Base-by-base conservation (phyloP, 2,888 invertebrate genomes). In the Tryphoninae sp. region DNA sequence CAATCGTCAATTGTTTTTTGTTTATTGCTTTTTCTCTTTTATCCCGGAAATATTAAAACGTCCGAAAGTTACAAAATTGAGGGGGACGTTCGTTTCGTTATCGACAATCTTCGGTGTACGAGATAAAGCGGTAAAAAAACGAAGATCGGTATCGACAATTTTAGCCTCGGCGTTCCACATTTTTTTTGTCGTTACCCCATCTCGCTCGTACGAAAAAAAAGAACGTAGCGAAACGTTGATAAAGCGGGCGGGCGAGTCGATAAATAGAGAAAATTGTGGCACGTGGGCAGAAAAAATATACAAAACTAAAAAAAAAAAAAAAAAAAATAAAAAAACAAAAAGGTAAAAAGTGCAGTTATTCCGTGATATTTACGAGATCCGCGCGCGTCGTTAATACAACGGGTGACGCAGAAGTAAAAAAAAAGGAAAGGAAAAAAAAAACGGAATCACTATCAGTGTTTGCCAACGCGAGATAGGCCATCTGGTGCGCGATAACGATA, bases 401-500 rank as follows among this genome's bases (percentile, higher is more conserved):
- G 33, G 9, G 26, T 55, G 23, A 23, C 13, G 6, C n/a, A 45
- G 42, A 26, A 62, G 9, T n/a, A 68, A 55, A 68, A 76, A 59
- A 65, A 71, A 77, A 51, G 16, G 13, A n/a, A 16, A 51, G 62
- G 22, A n/a, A 40, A 67, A 53, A 67, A 53, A 64, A 55, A 77
- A 33, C 11, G 49, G 49, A 80, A 78, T 84, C 76, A 62, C 59
- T 80, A 77, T 82, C 77, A 74, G 67, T 82, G 80, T 81, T 84
- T 82, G 73, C 77, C 78, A 74, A 59, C 59, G 64, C 62, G 76
- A 84, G 84, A 84, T 84, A 84, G 80, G 82, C 68, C 84, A 84
- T 84, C 84, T 84, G 82, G 82, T 77, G 72, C 80, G 82, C 74
- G 84, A 84, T 84, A 84, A 82, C 84, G 84, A 84, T 82, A 82